phyloP scores from a whole-genome alignment of 2,113 vertebrate genomes.

The rabbit (Oryctolagus cuniculus) region DNA sequence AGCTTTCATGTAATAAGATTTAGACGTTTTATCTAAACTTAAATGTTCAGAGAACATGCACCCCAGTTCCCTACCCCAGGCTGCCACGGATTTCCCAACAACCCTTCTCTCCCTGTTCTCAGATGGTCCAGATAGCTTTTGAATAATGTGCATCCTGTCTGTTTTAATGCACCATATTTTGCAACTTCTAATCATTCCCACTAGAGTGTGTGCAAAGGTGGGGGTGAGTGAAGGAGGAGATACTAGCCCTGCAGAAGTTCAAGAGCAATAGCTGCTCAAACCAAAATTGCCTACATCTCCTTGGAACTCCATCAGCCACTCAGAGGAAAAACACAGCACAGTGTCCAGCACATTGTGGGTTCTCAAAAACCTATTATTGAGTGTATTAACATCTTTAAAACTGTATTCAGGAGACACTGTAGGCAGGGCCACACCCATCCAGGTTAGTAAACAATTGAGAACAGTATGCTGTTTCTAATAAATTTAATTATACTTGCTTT shows the following conservation, averaged over 20 bases:
- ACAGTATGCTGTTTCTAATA: constrained; percentile 48
- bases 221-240: constrained; percentile 60
- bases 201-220: constrained; percentile 63
- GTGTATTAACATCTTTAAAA: constrained; percentile 32
- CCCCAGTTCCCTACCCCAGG: constrained; percentile 28
- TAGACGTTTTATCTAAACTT: constrained; percentile 41
- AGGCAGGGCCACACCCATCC: neutral
- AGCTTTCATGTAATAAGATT: constrained; percentile 12
- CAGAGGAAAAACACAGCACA: constrained; percentile 4
- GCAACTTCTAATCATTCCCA: constrained; percentile 59
- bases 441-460: constrained; percentile 29
- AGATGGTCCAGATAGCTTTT: constrained; percentile 49
- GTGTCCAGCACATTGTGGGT: neutral
- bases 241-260: constrained; percentile 52
- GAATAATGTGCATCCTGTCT: constrained; percentile 53
- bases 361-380: constrained; percentile 29
- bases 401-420: neutral
- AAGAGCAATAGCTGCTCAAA: constrained; percentile 54
- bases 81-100: constrained; percentile 66
- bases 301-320: constrained; percentile 29
- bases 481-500: constrained; percentile 57
- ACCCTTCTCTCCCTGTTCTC: constrained; percentile 61
- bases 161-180: constrained; percentile 66
- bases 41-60: constrained; percentile 58
- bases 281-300: constrained; percentile 61